phyloP scores from a whole-genome alignment of 2,888 invertebrate species.

The Drosophila fulvimacula region DNA sequence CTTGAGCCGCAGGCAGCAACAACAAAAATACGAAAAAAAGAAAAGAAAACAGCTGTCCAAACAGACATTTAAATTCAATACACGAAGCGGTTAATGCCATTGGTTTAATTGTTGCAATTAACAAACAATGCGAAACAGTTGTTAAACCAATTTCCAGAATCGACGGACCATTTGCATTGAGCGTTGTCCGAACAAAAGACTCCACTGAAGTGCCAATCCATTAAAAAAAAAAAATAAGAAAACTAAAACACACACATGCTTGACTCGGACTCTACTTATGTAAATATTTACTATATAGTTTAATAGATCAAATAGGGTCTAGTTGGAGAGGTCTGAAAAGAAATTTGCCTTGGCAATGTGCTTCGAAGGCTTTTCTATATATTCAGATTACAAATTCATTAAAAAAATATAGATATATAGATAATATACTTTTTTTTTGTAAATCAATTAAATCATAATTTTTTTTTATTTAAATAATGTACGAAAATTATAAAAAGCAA shows the following conservation, averaged over 20 bases:
- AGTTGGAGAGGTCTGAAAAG: neutral
- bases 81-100: slow-evolving; percentile 37
- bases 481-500: too few relatives aligned
- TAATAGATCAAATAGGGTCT: neutral
- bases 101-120: slow-evolving; percentile 60
- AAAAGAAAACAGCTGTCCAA: slow-evolving; percentile 60
- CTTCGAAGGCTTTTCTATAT: too few relatives aligned
- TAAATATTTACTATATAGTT: neutral
- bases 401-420: too few relatives aligned
- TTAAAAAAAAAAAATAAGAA: neutral
- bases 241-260: slow-evolving; percentile 5
- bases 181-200: slow-evolving; percentile 32
- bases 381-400: too few relatives aligned
- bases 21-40: neutral
- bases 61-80: slow-evolving; percentile 41
- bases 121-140: slow-evolving; percentile 64
- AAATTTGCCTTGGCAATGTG: neutral
- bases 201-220: slow-evolving; percentile 6
- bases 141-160: slow-evolving; percentile 55
- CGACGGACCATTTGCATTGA: slow-evolving; percentile 40
- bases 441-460: too few relatives aligned
- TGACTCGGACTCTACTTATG: neutral
- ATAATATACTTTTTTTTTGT: too few relatives aligned
- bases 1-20: slow-evolving; percentile 5
- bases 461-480: too few relatives aligned